A percentile compares a stretch with the other conserved stretches of the same genome.
Evolutionary conservation across 2,888 invertebrate genomes (phyloP).

Genomic region (Hylaea fasciaria): DNA sequence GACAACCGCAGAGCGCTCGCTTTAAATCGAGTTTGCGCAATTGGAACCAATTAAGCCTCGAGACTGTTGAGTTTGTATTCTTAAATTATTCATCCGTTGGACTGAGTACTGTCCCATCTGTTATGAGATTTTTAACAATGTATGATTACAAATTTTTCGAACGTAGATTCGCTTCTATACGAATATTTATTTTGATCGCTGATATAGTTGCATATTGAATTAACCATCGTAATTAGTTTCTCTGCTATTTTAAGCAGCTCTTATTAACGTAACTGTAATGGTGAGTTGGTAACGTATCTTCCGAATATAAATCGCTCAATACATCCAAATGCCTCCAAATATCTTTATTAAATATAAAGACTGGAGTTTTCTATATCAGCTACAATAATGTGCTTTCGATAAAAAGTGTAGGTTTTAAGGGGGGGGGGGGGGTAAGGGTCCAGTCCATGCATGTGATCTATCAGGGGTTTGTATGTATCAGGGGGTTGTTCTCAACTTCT

Average conservation of each 20-base stretch:
- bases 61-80: too few species aligned
- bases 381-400: neutral
- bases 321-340: neutral
- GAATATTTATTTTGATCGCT: neutral
- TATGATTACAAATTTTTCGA: neutral
- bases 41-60: slow-evolving; percentile 51
- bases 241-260: neutral
- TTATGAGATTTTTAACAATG: neutral
- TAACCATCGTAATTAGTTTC: slow-evolving; percentile 17
- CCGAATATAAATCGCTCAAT: slow-evolving; percentile 9
- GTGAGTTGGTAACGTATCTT: slow-evolving; percentile 1
- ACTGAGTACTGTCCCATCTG: too few species aligned
- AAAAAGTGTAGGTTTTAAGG: neutral
- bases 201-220: slow-evolving; percentile 8
- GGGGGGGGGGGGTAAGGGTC: neutral
- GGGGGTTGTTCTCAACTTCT: too few species aligned
- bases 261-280: slow-evolving; percentile 3
- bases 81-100: neutral
- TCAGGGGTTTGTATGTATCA: neutral
- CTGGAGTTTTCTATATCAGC: neutral
- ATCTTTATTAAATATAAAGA: slow-evolving; percentile 8
- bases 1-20: neutral
- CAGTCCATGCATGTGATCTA: neutral
- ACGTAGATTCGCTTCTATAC: neutral
- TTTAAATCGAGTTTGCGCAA: slow-evolving; percentile 50